A percentile compares a stretch with the other conserved stretches of the same genome.
Evolutionary conservation across 2,797 vertebrate genomes (phyloP).

Genomic region (Rhabdomys pumilio): DNA sequence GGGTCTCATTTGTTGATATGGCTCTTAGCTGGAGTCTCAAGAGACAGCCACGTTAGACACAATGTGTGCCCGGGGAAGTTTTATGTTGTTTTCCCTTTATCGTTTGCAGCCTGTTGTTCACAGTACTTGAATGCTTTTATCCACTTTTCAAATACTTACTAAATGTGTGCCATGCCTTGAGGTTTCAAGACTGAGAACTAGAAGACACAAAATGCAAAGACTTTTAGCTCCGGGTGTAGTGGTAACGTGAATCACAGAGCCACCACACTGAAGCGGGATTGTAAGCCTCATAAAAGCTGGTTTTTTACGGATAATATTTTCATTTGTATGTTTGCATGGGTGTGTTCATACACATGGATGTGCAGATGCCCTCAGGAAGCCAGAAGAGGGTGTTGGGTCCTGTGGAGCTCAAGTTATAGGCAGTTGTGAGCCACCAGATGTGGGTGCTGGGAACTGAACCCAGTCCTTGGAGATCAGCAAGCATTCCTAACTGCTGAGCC

Average conservation of each 20-base stretch:
- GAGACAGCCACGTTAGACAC: background rate
- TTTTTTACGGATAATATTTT: no score
- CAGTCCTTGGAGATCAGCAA: background rate
- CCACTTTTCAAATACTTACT: background rate
- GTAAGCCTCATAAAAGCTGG: background rate
- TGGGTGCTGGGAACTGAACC: background rate
- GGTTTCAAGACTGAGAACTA: background rate
- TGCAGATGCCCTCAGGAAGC: background rate
- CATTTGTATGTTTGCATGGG: background rate
- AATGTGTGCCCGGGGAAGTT: background rate
- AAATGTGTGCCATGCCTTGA: background rate
- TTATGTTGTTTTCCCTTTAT: background rate
- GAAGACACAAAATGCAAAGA: constrained; percentile 14
- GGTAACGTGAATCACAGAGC: background rate
- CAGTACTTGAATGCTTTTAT: constrained; percentile 37
- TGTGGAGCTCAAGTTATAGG: background rate
- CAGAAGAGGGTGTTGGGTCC: background rate
- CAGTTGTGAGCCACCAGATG: background rate
- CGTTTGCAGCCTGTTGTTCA: background rate
- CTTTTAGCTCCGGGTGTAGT: background rate
- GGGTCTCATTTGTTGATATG: background rate
- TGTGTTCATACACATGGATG: background rate
- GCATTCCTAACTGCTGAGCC: background rate
- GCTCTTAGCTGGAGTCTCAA: constrained; percentile 4
- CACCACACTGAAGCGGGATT: background rate